Conservation (phyloP, 2,888 invertebrate species). For the Apodemia zela region DNA sequence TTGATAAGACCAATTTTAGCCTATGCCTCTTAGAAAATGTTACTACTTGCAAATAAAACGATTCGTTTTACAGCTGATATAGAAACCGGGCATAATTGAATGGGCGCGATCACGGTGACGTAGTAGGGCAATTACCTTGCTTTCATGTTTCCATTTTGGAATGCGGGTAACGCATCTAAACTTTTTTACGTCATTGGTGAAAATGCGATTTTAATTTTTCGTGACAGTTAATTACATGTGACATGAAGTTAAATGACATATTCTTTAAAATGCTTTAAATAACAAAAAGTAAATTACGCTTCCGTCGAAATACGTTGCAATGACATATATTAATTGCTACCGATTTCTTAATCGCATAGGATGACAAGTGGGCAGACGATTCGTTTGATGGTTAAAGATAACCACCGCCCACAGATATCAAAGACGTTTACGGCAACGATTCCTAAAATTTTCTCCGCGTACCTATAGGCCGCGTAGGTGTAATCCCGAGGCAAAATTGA, state of each 20-base stretch:
- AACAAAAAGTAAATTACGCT: neutral
- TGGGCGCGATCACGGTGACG: too few relatives aligned
- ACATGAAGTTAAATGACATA: constrained; percentile 23
- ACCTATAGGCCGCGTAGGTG: too few relatives aligned
- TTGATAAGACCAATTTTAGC: too few relatives aligned
- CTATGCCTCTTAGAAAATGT: too few relatives aligned
- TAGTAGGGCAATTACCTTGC: too few relatives aligned
- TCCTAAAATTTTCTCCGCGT: too few relatives aligned
- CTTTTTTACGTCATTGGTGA: neutral
- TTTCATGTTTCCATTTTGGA: neutral
- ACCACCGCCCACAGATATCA: neutral
- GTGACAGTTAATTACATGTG: constrained; percentile 27
- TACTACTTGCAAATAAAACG: too few relatives aligned
- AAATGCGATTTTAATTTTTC: constrained; percentile 25
- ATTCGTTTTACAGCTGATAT: too few relatives aligned
- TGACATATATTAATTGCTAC: neutral
- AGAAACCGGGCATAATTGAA: too few relatives aligned
- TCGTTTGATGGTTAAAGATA: neutral
- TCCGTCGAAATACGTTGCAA: neutral
- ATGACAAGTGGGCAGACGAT: neutral
- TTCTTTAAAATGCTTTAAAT: neutral
- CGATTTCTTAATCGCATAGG: constrained; percentile 4
- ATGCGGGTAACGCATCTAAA: neutral
- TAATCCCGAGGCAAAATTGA: too few relatives aligned
- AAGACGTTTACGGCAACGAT: neutral